Evolutionary conservation across 2,113 vertebrate species (phyloP), one percentile per base, ranked within the genome.

Genomic region (Pimephales promelas): DNA sequence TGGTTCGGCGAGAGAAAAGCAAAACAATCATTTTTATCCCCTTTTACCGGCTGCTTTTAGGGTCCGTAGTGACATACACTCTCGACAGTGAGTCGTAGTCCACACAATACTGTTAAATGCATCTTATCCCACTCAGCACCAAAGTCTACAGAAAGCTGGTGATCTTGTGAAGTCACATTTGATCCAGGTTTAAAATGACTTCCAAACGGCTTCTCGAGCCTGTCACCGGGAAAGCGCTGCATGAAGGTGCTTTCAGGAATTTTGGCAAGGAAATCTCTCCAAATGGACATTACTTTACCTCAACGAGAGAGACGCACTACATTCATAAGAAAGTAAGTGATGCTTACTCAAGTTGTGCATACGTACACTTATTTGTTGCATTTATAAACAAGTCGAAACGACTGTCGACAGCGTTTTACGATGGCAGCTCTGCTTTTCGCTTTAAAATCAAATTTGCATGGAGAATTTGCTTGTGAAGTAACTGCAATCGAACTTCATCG

Each of bases 1-100:
- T 79, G 84, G 91, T 92, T 90, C 90, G 87, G 90, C 91, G 88
- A 92, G 93, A 86, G 64, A 83, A 82, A 93, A 93, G 93, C 93
- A 94, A 95, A 95, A 95, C 92, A 94, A 93, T 92, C 87, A 89
- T 90, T 92, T 70, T 71, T 91, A 90, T 92, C 88, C 89, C 87
- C 77, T 88, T 16, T 88, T 88, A 93, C 93, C 92, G 91, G 93
- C 89, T 86, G 92, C 91, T 90, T 91, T 83, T 91, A 88, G 90
- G 89, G 81, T 87, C 79, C 82, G 85, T 49, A 85, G 81, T 54
- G 88, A 90, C 90, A 87, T 85, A 88, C 87, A 84, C 83, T 90
- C 88, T 87, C 83, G 83, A 73, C 81, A 85, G 68, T 74, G 72
- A 79, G 45, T 83, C 82, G 64, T 82, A 88, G 77, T 87, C 74